phyloP scores from a whole-genome alignment of 1,140 invertebrate genomes.

The Euura lappo region DNA sequence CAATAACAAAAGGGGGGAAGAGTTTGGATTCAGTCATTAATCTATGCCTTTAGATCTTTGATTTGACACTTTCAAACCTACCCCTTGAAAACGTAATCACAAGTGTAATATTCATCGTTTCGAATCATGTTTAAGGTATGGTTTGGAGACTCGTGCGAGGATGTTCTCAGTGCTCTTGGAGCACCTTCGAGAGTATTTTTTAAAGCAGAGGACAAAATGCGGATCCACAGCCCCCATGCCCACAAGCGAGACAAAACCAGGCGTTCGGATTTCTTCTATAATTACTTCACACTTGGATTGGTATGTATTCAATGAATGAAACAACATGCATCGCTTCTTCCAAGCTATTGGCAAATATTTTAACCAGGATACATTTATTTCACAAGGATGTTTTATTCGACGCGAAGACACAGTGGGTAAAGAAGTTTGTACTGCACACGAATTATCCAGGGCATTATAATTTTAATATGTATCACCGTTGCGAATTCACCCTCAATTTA shows the following conservation, averaged over 20 bases:
- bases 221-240: slow-evolving; percentile 91
- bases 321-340: slow-evolving; percentile 6
- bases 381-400: slow-evolving; percentile 96
- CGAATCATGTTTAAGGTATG: slow-evolving; percentile 63
- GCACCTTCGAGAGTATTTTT: slow-evolving; percentile 85
- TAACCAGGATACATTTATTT: slow-evolving; percentile 26
- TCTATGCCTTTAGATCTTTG: no score
- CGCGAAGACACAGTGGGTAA: slow-evolving; percentile 89
- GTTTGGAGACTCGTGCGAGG: slow-evolving; percentile 85
- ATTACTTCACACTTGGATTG: slow-evolving; percentile 95
- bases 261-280: slow-evolving; percentile 94
- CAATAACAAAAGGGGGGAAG: neutral
- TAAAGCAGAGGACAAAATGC: slow-evolving; percentile 98
- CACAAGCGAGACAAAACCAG: slow-evolving; percentile 74
- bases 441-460: slow-evolving; percentile 99
- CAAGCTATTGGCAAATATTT: slow-evolving; percentile 9
- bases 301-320: slow-evolving; percentile 62
- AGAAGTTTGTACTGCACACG: slow-evolving; percentile 97
- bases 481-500: slow-evolving; percentile 84
- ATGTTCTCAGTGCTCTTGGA: slow-evolving; percentile 81
- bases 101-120: neutral
- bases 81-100: neutral
- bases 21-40: no score
- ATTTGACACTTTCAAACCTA: no score
- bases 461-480: slow-evolving; percentile 97